phyloP scores from a whole-genome alignment of 1,140 invertebrate species.

The Conus betulinus region DNA sequence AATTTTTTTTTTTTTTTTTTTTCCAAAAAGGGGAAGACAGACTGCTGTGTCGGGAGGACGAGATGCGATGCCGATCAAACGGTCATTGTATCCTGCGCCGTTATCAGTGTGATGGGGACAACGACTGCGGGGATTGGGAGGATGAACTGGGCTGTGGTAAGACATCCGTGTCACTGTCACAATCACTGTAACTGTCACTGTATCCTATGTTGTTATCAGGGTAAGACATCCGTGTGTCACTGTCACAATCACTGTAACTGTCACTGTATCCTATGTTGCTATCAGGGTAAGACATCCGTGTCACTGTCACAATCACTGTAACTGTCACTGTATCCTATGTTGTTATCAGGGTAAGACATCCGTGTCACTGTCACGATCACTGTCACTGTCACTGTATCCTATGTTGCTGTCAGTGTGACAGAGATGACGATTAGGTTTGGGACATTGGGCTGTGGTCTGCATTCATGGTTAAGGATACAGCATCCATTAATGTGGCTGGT shows the following conservation, averaged over 20 bases:
- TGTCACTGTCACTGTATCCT: too few relatives aligned
- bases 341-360: too few relatives aligned
- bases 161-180: constrained; percentile 65
- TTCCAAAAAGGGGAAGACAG: constrained; percentile 45
- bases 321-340: constrained; percentile 73
- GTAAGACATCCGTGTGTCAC: too few relatives aligned
- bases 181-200: constrained; percentile 73
- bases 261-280: too few relatives aligned
- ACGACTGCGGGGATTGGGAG: constrained; percentile 72
- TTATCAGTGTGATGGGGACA: constrained; percentile 68
- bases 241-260: too few relatives aligned
- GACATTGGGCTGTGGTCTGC: constrained; percentile 69
- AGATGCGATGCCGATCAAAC: constrained; percentile 64
- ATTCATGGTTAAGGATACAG: too few relatives aligned
- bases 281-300: constrained; percentile 67
- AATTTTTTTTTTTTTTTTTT: too few relatives aligned
- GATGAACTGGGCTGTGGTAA: constrained; percentile 73
- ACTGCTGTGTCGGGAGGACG: constrained; percentile 60
- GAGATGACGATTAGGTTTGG: constrained; percentile 70
- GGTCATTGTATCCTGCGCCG: constrained; percentile 66
- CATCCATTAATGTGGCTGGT: too few relatives aligned
- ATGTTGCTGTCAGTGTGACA: constrained; percentile 43
- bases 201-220: too few relatives aligned
- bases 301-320: constrained; percentile 72
- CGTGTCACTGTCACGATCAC: too few relatives aligned